Base-by-base conservation (phyloP, 2,113 vertebrate species). In the Phyllopteryx taeniolatus region DNA sequence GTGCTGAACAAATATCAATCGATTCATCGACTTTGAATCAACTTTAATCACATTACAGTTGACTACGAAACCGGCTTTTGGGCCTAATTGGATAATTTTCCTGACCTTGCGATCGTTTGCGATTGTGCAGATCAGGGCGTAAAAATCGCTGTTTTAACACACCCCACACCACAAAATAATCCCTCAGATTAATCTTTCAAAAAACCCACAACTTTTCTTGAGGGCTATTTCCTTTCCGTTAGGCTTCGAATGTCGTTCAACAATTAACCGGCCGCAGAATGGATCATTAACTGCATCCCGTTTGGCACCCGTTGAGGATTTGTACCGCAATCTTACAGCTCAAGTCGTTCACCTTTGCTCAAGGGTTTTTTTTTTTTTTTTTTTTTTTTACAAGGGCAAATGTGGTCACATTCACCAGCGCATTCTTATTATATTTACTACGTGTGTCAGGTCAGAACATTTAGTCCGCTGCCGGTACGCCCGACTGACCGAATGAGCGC, bases 211-310 rank as follows among this genome's bases (percentile, higher is more conserved):
- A n/a, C 1, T 27, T 27, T 44, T 44, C 13, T 12, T 4, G 15
- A 14, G 47, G 2, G 3, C 13, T 49, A 49, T 15, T 15, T 49
- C 47, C 47, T 14, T 49, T 14, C 47, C 47, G 13, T 17, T 1
- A 14, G 47, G 47, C 19, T 66, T 46, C 5, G 1, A 3, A 19
- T 15, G 8, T 49, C 56, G 75, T 67, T 87, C 4, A 84, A 85
- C 47, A 71, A 75, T 84, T 85, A 79, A 82, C 84, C 39, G 63
- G 33, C 59, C 3, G 1, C 27, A n/a, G 35, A 53, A 75, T 73
- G 10, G 70, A 83, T 83, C 61, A 83, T 86, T 87, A 80, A 86
- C 78, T 0, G 3, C 49, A 8, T 43, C 42, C 31, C 46, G 49
- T 17, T 39, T 53, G 12, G 64, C 47, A 64, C 7, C 31, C 0